Evolutionary conservation across 2,797 vertebrate genomes (phyloP).

Genomic region (Phoxinus dragarum): DNA sequence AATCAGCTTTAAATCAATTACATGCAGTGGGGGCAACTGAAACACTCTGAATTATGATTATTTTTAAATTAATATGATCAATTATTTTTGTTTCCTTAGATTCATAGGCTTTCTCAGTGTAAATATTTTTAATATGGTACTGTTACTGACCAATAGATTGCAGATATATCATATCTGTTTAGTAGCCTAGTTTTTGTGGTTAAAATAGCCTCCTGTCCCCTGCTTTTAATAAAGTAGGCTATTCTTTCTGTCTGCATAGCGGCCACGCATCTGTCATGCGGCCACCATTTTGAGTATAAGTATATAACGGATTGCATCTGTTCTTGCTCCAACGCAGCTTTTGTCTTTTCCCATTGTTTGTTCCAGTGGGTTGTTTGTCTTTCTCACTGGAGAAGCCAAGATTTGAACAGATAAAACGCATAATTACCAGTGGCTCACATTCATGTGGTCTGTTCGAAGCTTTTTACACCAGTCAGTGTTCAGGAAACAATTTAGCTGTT

Average conservation of each 20-base stretch:
- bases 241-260: neutral
- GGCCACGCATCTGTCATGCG: too few species aligned
- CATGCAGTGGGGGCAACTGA: neutral
- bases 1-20: neutral
- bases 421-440: conserved; percentile 62
- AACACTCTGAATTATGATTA: too few species aligned
- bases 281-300: conserved; percentile 28
- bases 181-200: neutral
- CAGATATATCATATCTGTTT: neutral
- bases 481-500: conserved; percentile 38
- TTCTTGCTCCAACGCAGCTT: conserved; percentile 48
- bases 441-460: conserved; percentile 50
- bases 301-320: conserved; percentile 22
- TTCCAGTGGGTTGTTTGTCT: conserved; percentile 55
- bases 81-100: too few species aligned
- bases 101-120: neutral
- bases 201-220: neutral
- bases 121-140: neutral
- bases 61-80: neutral
- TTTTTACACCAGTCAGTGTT: conserved; percentile 36
- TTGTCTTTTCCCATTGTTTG: conserved; percentile 47
- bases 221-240: conserved; percentile 2
- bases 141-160: neutral
- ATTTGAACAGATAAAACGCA: conserved; percentile 56
- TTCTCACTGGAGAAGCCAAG: conserved; percentile 51